Base-by-base conservation (phyloP, 1,140 invertebrate genomes). In the Ostrea denselamellosa region DNA sequence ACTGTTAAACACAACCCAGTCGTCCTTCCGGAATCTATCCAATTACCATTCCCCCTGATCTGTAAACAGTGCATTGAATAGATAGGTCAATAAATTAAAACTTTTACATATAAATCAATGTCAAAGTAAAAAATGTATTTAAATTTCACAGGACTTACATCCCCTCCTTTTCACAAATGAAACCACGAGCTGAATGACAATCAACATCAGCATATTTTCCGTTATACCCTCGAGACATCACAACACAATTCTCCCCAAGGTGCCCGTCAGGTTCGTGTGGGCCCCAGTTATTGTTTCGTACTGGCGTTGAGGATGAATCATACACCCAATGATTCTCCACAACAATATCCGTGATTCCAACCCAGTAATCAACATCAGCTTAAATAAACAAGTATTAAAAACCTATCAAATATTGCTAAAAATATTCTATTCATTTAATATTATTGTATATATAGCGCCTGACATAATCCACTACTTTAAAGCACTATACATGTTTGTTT, bases 131-230 rank as follows among this genome's bases (percentile, higher is more conserved):
- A 44, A 44, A 1, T 5, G 17, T 19, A 4, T 19, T 5, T 14
- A 17, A 19, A 12, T 62, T 62, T 62, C n/a, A 14, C 56, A 62
- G 0, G n/a, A 62, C 56, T 62, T 62, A 62, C 56, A n/a, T 17
- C n/a, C 0, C 17, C 17, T 62, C 68, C 28, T 25, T 68, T 28
- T 77, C 68, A 77, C 68, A 77, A 34, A 77, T 77, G 28, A 77
- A 77, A 9, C 28, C 28, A 12, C 68, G 68, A 10, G 22, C 12
- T 77, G 68, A 14, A 14, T 77, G 68, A 77, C 68, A 77, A 28
- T 77, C 68, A 34, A 28, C 68, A 14, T 77, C 68, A 25, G 68
- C 68, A 28, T 34, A 77, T 34, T 77, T 77, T 77, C 68, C 68
- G 28, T 77, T 25, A 77, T 14, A 77, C 22, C 28, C 9, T 28